Percentiles rank a stretch among this genome's conserved stretches.
Evolutionary conservation across 2,113 vertebrate genomes (phyloP).

Genomic region (Tiliqua scincoides): DNA sequence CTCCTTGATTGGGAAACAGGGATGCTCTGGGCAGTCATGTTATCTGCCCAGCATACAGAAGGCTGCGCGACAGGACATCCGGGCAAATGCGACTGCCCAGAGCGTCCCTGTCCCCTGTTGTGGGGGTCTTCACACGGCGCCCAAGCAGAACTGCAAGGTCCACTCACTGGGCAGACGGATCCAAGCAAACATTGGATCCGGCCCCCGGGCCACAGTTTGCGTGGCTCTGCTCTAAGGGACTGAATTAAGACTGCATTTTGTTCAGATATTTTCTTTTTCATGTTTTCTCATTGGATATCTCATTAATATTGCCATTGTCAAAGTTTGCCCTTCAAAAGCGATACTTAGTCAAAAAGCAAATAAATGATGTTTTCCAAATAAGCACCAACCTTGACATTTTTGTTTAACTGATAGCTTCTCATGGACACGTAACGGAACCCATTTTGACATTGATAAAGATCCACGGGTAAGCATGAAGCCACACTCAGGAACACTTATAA

Average conservation of each 20-base stretch:
- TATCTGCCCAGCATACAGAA: too few species aligned
- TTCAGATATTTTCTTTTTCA: too few species aligned
- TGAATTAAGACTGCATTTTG: background rate
- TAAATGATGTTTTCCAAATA: conserved; percentile 23
- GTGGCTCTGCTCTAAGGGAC: background rate
- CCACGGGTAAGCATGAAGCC: conserved; percentile 85
- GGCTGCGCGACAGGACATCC: too few species aligned
- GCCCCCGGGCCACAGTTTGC: too few species aligned
- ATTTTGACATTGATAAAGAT: conserved; percentile 92
- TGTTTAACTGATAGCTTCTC: conserved; percentile 84
- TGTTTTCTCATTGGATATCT: background rate
- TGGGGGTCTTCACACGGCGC: too few species aligned
- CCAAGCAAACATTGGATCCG: too few species aligned
- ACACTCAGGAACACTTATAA: conserved; percentile 88
- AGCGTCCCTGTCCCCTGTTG: too few species aligned
- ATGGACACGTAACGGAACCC: conserved; percentile 94
- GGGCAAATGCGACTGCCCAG: too few species aligned
- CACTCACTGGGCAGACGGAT: too few species aligned
- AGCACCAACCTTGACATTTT: conserved; percentile 5
- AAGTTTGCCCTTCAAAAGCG: background rate
- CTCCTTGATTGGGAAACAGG: too few species aligned
- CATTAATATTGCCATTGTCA: background rate
- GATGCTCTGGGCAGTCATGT: too few species aligned
- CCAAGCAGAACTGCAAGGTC: too few species aligned
- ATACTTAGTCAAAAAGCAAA: background rate